phyloP scores from a whole-genome alignment of 2,888 invertebrate genomes.

The Drosophila glabriapex region DNA sequence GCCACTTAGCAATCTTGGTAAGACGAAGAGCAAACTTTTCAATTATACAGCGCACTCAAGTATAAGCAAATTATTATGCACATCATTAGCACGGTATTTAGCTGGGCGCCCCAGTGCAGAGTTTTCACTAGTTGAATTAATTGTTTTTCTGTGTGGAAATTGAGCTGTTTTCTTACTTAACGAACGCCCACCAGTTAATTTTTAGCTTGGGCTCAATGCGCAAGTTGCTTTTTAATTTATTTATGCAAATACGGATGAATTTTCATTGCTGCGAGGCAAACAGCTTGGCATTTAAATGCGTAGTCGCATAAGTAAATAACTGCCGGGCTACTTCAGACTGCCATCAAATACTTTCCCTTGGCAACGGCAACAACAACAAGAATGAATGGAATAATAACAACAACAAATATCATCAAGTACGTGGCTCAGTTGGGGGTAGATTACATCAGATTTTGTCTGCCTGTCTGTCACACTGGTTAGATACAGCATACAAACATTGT shows the following conservation, averaged over 20 bases:
- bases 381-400: conserved; percentile 7
- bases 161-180: conserved; percentile 63
- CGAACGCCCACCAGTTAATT: conserved; percentile 30
- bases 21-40: conserved; percentile 39
- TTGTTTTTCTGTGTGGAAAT: conserved; percentile 63
- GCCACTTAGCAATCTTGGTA: conserved; percentile 25
- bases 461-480: conserved; percentile 16
- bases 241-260: conserved; percentile 67
- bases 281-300: conserved; percentile 43
- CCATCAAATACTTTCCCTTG: conserved; percentile 26
- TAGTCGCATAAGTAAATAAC: conserved; percentile 51
- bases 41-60: conserved; percentile 57
- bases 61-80: conserved; percentile 72
- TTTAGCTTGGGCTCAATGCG: conserved; percentile 20
- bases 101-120: conserved; percentile 10
- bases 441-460: conserved; percentile 22
- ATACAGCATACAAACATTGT: conserved; percentile 60
- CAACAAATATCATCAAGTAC: conserved; percentile 47
- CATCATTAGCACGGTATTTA: conserved; percentile 75
- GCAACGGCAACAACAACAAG: conserved; percentile 22
- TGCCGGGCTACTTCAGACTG: conserved; percentile 10
- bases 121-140: conserved; percentile 59
- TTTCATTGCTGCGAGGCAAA: conserved; percentile 36
- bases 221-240: conserved; percentile 66
- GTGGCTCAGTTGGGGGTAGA: conserved; percentile 31